These are phyloP conservation scores for Choloepus hoffmanni DNA, from an alignment of 2,113 vertebrate genomes.

Conservation along the genomic window DNA sequence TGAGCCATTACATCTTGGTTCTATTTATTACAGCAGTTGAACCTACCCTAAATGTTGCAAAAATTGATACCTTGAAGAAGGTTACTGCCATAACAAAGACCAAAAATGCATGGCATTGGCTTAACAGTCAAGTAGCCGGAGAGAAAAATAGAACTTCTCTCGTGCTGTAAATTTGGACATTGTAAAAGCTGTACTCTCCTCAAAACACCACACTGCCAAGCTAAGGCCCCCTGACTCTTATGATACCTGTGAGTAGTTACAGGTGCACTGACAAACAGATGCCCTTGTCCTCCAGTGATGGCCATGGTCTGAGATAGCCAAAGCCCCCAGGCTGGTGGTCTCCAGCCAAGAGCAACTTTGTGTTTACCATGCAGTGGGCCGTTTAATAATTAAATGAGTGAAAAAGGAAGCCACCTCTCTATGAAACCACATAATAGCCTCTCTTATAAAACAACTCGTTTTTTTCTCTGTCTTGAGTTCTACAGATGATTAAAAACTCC, in stretches of 20 bases:
- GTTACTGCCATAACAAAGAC: not conserved
- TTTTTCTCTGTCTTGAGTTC: conserved; percentile 1
- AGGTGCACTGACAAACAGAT: not conserved
- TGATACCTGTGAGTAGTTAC: not conserved
- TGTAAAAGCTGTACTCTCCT: not conserved
- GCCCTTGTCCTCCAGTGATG: not conserved
- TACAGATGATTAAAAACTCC: not conserved
- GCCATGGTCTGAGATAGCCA: not conserved
- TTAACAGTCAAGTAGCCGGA: not conserved
- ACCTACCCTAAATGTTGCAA: not conserved
- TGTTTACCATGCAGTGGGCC: not conserved
- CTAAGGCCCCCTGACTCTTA: not conserved
- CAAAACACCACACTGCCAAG: not conserved
- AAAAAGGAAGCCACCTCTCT: not conserved
- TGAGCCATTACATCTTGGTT: not conserved
- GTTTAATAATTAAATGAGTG: not conserved
- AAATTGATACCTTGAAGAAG: not conserved
- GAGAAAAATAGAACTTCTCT: not conserved
- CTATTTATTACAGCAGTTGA: not conserved
- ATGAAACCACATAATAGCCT: not conserved
- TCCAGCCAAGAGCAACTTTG: not conserved
- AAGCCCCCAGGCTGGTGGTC: not conserved
- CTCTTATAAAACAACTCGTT: not conserved
- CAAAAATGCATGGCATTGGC: not conserved
- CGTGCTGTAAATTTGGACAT: not conserved